phyloP scores from a whole-genome alignment of 2,888 invertebrate genomes.

The Synanthedon andrenaeformis region DNA sequence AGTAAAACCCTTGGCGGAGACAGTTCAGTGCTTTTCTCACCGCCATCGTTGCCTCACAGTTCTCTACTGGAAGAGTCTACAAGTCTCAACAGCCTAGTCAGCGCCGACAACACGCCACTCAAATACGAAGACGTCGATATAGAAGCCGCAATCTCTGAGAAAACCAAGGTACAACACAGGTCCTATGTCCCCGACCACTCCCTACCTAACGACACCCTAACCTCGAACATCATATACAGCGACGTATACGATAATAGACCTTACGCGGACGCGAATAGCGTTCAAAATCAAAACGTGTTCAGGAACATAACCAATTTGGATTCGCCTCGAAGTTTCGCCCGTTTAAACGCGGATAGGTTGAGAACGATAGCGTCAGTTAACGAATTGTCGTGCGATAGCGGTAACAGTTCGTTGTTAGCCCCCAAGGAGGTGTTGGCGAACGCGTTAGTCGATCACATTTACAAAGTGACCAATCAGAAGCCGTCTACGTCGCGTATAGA shows the following conservation, averaged over 20 bases:
- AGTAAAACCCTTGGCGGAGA: constrained; percentile 87
- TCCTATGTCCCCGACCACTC: constrained; percentile 59
- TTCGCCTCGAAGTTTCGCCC: constrained; percentile 48
- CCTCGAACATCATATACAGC: constrained; percentile 21
- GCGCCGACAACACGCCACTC: constrained; percentile 53
- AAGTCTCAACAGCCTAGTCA: constrained; percentile 68
- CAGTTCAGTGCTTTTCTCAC: constrained; percentile 84
- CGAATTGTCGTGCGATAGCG: constrained; percentile 38
- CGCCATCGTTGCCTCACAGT: constrained; percentile 88
- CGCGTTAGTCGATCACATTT: constrained; percentile 59
- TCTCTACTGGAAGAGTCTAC: constrained; percentile 77
- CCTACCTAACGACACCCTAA: constrained; percentile 32
- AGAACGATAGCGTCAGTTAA: constrained; percentile 43
- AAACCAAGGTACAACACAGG: constrained; percentile 69
- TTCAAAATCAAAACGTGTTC: constrained; percentile 19
- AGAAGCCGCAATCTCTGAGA: constrained; percentile 47
- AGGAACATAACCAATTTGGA: constrained; percentile 51
- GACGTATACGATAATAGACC: constrained; percentile 13
- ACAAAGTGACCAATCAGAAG: constrained; percentile 67
- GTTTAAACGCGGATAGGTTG: constrained; percentile 56
- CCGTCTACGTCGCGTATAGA: constrained; percentile 59
- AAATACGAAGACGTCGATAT: constrained; percentile 50
- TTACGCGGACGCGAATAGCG: neutral
- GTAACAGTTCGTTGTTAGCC: constrained; percentile 36
- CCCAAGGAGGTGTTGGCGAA: constrained; percentile 59